Evolutionary conservation across 35 echinoderm and acorn worm species (phyloP).

Genomic region (Strongylocentrotus purpuratus): DNA sequence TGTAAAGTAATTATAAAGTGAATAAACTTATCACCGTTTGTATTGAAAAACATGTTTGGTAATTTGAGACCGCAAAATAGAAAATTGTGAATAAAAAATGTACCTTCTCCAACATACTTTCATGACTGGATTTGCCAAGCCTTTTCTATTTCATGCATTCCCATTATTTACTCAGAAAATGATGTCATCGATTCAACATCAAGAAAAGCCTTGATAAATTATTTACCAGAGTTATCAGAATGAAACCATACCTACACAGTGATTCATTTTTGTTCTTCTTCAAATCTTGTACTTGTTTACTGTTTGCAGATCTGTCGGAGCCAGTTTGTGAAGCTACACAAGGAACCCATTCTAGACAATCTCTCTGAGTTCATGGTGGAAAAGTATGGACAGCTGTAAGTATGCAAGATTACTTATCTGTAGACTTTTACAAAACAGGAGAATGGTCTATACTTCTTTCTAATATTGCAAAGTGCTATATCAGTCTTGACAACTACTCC

Average conservation of each 20-base stretch:
- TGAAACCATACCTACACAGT: not conserved
- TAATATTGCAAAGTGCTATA: not conserved
- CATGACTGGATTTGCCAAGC: too few species aligned
- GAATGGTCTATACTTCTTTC: not conserved
- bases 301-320: slow-evolving; percentile 76
- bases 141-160: too few species aligned
- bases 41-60: too few species aligned
- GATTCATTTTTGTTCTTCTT: not conserved
- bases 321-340: slow-evolving; percentile 90
- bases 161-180: too few species aligned
- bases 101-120: too few species aligned
- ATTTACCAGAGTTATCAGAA: not conserved
- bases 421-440: not conserved
- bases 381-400: slow-evolving; percentile 84
- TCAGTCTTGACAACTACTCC: not conserved
- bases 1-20: too few species aligned
- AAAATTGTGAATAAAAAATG: too few species aligned
- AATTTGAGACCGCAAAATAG: too few species aligned
- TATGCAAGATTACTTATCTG: not conserved
- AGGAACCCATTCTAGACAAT: slow-evolving; percentile 75
- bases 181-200: too few species aligned
- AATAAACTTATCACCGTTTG: too few species aligned
- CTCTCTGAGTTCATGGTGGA: slow-evolving; percentile 74
- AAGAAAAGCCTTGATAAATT: not conserved
- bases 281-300: slow-evolving; percentile 3